Evolutionary conservation across 2,113 vertebrate genomes (phyloP), one percentile per base, ranked within the genome.

Genomic region (Mirounga angustirostris): DNA sequence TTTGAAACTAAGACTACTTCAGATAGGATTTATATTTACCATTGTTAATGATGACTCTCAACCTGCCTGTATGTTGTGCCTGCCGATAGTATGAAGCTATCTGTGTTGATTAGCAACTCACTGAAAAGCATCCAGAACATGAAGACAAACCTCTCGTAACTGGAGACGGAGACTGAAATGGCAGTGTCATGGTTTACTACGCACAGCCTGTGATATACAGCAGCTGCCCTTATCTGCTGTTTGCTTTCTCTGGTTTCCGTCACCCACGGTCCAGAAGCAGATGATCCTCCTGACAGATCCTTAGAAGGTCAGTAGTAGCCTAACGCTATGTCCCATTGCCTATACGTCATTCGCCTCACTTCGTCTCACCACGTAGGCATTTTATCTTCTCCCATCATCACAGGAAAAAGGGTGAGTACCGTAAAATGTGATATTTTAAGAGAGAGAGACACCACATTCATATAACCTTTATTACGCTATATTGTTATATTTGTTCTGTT

Each of bases 1-100:
- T 93, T 83, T 95, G 33, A 97, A 94, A 84, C 88, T 85, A 56
- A 90, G 82, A 80, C 92, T 59, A 67, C 54, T 40, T 90, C 74
- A 85, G 79, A n/a, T 50, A 30, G 54, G 28, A 30, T 91, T 84
- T 94, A 36, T 58, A 26, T 84, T 65, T 85, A 33, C 54, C 50
- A 0, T 88, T 46, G 52, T 78, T 82, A 85, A 56, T 26, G 19
- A 79, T 92, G 46, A 56, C 73, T 40, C 28, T 88, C 9, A 43
- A 40, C n/a, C 52, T 73, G 19, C 79, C 11, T 71, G 13, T 88
- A 18, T 82, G 0, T 80, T 93, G 71, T 73, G 2, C 33, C 33
- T 83, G 50, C 15, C 2, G 7, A 85, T 24, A 52, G 12, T 43
- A 9, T 56, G 46, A 86, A 36, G 56, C 12, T 21, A 4, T 69